These are phyloP conservation scores for Labeo calbasu DNA, from an alignment of 2,797 vertebrate genomes.

Conservation along the genomic window DNA sequence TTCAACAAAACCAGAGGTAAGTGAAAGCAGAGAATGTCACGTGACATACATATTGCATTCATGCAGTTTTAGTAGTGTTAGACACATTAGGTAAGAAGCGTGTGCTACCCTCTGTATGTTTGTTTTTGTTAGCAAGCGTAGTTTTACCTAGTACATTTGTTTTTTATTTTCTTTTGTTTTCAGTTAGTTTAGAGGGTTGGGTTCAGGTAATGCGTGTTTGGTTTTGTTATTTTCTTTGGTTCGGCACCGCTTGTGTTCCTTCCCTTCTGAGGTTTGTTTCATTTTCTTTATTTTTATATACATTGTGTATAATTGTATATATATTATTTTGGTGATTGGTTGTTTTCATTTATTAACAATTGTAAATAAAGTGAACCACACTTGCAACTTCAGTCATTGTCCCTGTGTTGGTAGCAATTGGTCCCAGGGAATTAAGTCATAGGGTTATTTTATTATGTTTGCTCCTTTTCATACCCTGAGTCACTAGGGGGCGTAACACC, in stretches of 20 bases:
- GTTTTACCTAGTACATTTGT: not conserved
- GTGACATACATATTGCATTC: not conserved
- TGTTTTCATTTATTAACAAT: no score
- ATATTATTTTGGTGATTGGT: no score
- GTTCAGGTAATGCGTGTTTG: not conserved
- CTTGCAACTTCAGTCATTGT: not conserved
- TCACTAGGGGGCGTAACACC: no score
- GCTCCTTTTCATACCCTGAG: not conserved
- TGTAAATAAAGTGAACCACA: not conserved
- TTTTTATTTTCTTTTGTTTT: no score
- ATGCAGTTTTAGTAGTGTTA: not conserved
- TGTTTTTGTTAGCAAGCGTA: no score
- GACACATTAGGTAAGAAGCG: not conserved
- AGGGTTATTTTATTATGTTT: not conserved
- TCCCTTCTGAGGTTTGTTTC: not conserved
- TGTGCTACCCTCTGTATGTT: not conserved
- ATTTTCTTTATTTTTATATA: no score
- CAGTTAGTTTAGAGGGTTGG: not conserved
- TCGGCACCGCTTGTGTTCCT: not conserved
- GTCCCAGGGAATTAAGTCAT: not conserved
- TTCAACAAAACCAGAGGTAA: not conserved
- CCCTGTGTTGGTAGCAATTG: not conserved
- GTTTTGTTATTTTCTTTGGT: no score
- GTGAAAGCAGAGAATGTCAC: not conserved
- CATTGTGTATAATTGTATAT: not conserved